These are phyloP conservation scores for Nephrotoma flavescens DNA, from an alignment of 2,888 invertebrate species.

Conservation along the genomic window DNA sequence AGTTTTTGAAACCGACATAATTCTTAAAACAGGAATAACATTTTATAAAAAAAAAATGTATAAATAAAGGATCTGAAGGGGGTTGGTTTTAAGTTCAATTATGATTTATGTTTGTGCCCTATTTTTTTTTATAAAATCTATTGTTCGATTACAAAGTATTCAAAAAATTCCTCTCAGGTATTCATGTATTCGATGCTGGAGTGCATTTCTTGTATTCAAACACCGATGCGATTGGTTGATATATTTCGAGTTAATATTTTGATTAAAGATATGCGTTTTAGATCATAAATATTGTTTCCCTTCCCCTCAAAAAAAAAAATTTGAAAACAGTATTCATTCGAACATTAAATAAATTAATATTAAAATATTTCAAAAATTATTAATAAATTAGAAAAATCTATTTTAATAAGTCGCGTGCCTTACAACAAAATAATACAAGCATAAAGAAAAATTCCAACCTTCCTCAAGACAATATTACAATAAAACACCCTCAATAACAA, in stretches of 20 bases:
- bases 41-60: neutral
- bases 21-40: neutral
- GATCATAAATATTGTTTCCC: neutral
- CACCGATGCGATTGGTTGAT: neutral
- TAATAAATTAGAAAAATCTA: neutral
- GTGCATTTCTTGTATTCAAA: neutral
- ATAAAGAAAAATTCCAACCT: neutral
- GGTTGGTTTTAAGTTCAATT: neutral
- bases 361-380: neutral
- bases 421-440: neutral
- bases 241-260: neutral
- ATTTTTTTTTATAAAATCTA: neutral
- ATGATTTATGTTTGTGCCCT: neutral
- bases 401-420: neutral
- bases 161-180: neutral
- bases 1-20: neutral
- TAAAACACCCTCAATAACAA: neutral
- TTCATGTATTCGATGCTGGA: neutral
- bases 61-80: neutral
- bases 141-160: neutral
- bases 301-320: neutral
- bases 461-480: neutral
- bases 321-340: neutral
- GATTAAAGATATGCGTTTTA: neutral
- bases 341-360: neutral